Conservation (phyloP, 2,113 vertebrate species). For the Empidonax traillii region DNA sequence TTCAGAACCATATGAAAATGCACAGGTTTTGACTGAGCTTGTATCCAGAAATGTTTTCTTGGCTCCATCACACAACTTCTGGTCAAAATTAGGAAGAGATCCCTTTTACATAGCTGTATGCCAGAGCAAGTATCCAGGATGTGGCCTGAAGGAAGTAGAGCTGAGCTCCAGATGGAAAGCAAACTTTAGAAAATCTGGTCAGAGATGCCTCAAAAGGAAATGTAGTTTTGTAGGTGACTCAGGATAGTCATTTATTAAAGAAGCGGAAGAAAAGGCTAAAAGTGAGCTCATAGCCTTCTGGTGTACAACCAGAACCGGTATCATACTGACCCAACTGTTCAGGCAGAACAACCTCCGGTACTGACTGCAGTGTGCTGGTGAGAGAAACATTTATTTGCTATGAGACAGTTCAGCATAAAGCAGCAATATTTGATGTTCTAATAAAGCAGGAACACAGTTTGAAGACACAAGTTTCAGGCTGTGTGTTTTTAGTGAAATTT, state of each 20-base stretch:
- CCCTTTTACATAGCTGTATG: not conserved
- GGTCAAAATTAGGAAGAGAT: not conserved
- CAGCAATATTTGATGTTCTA: not conserved
- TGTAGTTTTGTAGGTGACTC: not conserved
- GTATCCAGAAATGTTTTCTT: not conserved
- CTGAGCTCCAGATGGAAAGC: not conserved
- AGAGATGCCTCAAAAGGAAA: not conserved
- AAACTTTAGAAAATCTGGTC: not conserved
- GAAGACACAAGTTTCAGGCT: not conserved
- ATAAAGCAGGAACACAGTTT: not conserved
- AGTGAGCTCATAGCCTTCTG: not conserved
- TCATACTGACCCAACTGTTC: not conserved
- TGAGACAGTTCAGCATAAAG: not conserved
- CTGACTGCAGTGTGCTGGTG: too few species aligned
- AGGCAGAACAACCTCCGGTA: not conserved
- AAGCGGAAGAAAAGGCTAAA: not conserved
- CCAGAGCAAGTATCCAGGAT: not conserved
- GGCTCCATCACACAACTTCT: not conserved
- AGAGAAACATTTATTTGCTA: not conserved
- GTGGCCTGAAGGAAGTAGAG: not conserved
- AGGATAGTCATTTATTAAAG: not conserved
- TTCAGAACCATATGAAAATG: accelerated
- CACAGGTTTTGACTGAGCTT: accelerated
- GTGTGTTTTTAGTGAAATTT: not conserved
- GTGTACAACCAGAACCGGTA: not conserved